Percentiles rank a stretch among this genome's conserved stretches.
phyloP scores from a whole-genome alignment of 2,797 vertebrate genomes.

The Cirrhinus molitorella region DNA sequence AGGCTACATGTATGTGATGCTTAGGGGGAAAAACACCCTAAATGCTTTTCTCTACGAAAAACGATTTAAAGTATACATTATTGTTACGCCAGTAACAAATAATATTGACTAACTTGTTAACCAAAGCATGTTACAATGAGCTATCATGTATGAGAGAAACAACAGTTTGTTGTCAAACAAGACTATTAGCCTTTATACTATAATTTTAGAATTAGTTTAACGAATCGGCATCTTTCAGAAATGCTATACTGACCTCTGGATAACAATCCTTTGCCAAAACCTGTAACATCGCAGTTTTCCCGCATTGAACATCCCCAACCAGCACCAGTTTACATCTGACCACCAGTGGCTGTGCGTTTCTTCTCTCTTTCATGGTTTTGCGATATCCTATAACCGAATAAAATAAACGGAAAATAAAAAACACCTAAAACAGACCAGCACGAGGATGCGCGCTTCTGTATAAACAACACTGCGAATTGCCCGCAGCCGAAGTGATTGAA shows the following conservation, averaged over 20 bases:
- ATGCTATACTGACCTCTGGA: conserved; percentile 86
- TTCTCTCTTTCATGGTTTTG: conserved; percentile 89
- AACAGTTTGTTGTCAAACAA: not conserved
- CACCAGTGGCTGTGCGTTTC: conserved; percentile 86
- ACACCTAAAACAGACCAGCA: conserved; percentile 24
- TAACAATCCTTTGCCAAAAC: conserved; percentile 96
- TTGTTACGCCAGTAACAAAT: not conserved
- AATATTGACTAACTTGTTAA: not conserved
- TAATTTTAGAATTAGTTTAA: not conserved
- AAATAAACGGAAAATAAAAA: conserved; percentile 9
- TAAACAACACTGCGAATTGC: conserved; percentile 15
- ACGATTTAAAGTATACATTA: not conserved
- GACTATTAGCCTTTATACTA: not conserved
- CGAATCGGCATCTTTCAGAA: not conserved
- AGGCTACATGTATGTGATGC: not conserved
- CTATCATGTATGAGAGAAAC: not conserved
- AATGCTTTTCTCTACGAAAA: not conserved
- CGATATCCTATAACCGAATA: not conserved
- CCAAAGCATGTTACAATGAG: not conserved
- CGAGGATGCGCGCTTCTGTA: conserved; percentile 16
- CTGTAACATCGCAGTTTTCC: conserved; percentile 97
- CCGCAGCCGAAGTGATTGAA: conserved; percentile 77
- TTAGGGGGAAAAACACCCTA: not conserved
- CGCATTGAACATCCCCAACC: conserved; percentile 95
- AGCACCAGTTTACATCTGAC: conserved; percentile 94